These are phyloP conservation scores for Drymodes brunneopygia DNA, from an alignment of 2,113 vertebrate genomes.

Conservation along the genomic window DNA sequence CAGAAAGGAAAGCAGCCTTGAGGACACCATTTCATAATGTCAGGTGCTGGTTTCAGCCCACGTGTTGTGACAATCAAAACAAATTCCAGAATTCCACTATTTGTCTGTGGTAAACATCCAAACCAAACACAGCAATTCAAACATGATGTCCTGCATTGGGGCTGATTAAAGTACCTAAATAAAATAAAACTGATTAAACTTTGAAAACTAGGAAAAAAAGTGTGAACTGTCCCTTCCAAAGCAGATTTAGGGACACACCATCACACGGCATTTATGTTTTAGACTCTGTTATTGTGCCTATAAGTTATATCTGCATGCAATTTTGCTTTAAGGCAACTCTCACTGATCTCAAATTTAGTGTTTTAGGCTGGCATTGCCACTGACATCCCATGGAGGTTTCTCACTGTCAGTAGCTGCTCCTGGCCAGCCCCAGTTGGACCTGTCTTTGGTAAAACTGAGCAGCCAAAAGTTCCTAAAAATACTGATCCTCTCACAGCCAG, in stretches of 20 bases:
- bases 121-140: background rate
- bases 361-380: background rate
- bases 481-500: background rate
- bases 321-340: background rate
- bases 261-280: background rate
- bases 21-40: background rate
- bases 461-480: background rate
- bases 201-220: background rate
- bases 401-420: background rate
- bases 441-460: fast-evolving
- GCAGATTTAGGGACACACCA: background rate
- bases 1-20: background rate
- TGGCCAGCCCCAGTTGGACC: too few species aligned
- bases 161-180: background rate
- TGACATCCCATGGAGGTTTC: background rate
- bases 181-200: background rate
- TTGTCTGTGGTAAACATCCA: background rate
- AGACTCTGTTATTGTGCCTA: background rate
- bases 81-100: background rate
- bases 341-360: background rate
- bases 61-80: background rate
- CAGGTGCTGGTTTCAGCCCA: background rate
- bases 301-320: background rate
- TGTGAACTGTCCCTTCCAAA: background rate
- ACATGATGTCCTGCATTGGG: background rate